Conservation (phyloP, 2,888 invertebrate species). For the Perizoma affinitatum region DNA sequence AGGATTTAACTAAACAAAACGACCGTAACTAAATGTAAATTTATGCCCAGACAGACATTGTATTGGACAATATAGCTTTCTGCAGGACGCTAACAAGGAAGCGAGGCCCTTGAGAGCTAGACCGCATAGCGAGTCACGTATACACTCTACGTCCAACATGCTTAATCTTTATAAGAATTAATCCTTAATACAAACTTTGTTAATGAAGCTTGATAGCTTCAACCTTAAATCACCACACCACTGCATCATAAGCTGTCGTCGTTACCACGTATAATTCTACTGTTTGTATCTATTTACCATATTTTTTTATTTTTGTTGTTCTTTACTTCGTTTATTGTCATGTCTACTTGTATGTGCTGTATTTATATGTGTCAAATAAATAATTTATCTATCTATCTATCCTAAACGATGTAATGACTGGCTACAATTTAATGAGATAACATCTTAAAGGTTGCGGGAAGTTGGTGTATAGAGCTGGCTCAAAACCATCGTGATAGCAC, state of each 20-base stretch:
- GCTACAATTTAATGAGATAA: background rate
- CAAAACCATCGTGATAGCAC: no score
- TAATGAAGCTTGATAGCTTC: no score
- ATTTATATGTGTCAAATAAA: no score
- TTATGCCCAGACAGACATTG: constrained; percentile 45
- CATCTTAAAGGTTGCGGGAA: no score
- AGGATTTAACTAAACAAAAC: constrained; percentile 48
- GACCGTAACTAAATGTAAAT: constrained; percentile 51
- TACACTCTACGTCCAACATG: constrained; percentile 29
- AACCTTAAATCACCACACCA: no score
- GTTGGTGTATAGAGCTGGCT: no score
- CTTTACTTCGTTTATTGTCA: no score
- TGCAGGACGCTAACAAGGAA: constrained; percentile 49
- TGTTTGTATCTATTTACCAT: no score
- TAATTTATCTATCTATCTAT: background rate
- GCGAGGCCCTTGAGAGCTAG: constrained; percentile 44
- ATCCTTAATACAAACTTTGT: constrained; percentile 26
- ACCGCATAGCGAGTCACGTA: constrained; percentile 41
- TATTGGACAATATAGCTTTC: constrained; percentile 44
- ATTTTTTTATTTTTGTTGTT: no score
- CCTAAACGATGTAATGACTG: constrained; percentile 1
- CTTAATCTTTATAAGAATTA: constrained; percentile 26
- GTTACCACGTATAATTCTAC: no score
- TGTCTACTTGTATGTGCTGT: no score
- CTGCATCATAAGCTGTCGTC: no score